A percentile compares a stretch with the other conserved stretches of the same genome.
Evolutionary conservation across 1,140 invertebrate species (phyloP).

Genomic region (Pygmarrhopalites habei): DNA sequence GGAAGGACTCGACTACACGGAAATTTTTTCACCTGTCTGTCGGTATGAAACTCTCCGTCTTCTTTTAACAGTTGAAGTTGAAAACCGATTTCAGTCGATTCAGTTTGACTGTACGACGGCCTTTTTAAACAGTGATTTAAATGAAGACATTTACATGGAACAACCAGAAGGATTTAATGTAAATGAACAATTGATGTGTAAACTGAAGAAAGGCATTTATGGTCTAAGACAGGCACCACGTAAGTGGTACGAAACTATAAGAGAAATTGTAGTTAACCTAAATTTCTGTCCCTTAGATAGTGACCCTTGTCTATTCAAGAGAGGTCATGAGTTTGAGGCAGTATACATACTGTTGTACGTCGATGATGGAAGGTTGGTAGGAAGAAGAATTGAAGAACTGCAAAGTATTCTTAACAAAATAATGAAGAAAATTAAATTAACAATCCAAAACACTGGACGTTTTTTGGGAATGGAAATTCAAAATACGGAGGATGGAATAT

Average conservation of each 20-base stretch:
- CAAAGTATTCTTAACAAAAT: neutral
- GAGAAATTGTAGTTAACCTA: neutral
- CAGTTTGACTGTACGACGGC: too few relatives aligned
- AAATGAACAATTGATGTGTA: slow-evolving; percentile 19
- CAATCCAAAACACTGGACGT: slow-evolving; percentile 41
- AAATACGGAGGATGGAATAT: neutral
- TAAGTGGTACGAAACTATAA: slow-evolving; percentile 38
- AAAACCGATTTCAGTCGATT: too few relatives aligned
- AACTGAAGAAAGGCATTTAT: slow-evolving; percentile 45
- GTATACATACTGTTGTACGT: slow-evolving; percentile 46
- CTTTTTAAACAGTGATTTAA: slow-evolving; percentile 43
- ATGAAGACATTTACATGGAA: slow-evolving; percentile 45
- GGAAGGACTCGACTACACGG: too few relatives aligned
- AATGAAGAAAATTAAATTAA: slow-evolving; percentile 19
- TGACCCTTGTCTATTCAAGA: slow-evolving; percentile 1
- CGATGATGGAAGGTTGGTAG: neutral
- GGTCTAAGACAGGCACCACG: slow-evolving; percentile 45
- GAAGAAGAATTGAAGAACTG: neutral
- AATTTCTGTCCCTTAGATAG: too few relatives aligned
- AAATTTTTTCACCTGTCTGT: too few relatives aligned
- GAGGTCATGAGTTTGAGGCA: neutral
- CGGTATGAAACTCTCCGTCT: too few relatives aligned
- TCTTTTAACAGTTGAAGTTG: too few relatives aligned
- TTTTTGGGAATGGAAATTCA: neutral
- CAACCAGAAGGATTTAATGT: slow-evolving; percentile 42